A percentile compares a stretch with the other conserved stretches of the same genome.
Conservation (phyloP, 2,797 vertebrate species). For the Gadopsis bispinosus region DNA sequence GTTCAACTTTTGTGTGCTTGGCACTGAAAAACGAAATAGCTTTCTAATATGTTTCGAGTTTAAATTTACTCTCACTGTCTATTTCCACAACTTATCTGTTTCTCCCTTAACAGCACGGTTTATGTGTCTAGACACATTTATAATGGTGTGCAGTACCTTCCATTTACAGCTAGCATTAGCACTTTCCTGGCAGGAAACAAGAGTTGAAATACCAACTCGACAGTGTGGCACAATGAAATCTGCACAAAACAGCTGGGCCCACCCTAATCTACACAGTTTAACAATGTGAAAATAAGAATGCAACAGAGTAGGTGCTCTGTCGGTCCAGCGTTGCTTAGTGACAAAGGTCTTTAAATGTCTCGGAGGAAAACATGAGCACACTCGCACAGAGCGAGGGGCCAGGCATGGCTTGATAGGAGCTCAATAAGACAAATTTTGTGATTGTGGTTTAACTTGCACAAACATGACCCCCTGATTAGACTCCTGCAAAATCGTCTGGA, state of each 20-base stretch:
- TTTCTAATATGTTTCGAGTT: constrained; percentile 41
- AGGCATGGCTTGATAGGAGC: constrained; percentile 6
- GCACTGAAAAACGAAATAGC: neutral
- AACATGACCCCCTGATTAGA: constrained; percentile 49
- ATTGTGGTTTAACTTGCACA: constrained; percentile 45
- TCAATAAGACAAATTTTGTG: constrained; percentile 40
- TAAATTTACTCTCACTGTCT: constrained; percentile 53
- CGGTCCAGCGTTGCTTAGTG: constrained; percentile 8
- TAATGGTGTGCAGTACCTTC: constrained; percentile 61
- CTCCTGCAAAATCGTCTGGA: constrained; percentile 30
- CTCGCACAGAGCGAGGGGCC: constrained; percentile 1
- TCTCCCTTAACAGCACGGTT: constrained; percentile 49
- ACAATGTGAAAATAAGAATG: constrained; percentile 48
- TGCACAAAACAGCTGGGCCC: constrained; percentile 41
- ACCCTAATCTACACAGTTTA: constrained; percentile 41
- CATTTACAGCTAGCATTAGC: constrained; percentile 61
- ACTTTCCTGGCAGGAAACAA: constrained; percentile 69
- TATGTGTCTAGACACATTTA: constrained; percentile 73
- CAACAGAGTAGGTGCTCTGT: neutral
- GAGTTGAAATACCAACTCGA: constrained; percentile 57
- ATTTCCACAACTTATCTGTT: constrained; percentile 52
- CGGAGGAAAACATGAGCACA: constrained; percentile 30
- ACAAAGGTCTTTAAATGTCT: constrained; percentile 51
- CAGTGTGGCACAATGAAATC: constrained; percentile 61
- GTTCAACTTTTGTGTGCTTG: constrained; percentile 5